A percentile compares a stretch with the other conserved stretches of the same genome.
Conservation (phyloP, 2,797 vertebrate genomes). For the Odontamblyopus lacepedii region DNA sequence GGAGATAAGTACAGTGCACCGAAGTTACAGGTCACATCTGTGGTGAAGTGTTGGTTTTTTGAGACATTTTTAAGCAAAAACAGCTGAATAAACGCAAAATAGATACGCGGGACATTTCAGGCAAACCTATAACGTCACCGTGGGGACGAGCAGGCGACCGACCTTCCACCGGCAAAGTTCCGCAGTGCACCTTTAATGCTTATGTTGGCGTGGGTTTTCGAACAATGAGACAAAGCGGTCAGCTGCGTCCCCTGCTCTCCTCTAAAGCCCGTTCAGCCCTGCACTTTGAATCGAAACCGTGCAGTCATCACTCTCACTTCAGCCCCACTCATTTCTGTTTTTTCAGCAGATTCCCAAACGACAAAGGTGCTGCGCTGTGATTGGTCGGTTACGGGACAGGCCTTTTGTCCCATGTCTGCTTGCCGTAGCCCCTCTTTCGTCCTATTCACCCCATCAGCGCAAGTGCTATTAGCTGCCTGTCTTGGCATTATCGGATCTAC, state of each 20-base stretch:
- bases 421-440: slow-evolving; percentile 56
- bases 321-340: slow-evolving; percentile 73
- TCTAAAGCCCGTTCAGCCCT: slow-evolving; percentile 65
- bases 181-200: background rate
- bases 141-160: background rate
- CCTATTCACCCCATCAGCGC: slow-evolving; percentile 56
- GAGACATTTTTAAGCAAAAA: too few species aligned
- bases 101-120: too few species aligned
- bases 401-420: slow-evolving; percentile 64
- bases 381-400: slow-evolving; percentile 59
- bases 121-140: background rate
- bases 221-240: slow-evolving; percentile 21
- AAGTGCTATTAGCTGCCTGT: slow-evolving; percentile 61
- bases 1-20: too few species aligned
- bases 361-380: slow-evolving; percentile 69
- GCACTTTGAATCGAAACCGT: slow-evolving; percentile 70
- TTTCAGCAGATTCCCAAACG: slow-evolving; percentile 81
- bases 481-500: slow-evolving; percentile 60
- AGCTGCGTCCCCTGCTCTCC: slow-evolving; percentile 39
- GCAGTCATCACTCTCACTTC: slow-evolving; percentile 77
- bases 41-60: too few species aligned
- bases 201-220: slow-evolving; percentile 58
- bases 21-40: too few species aligned
- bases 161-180: background rate
- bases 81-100: too few species aligned